Base-by-base conservation (phyloP, 1,140 invertebrate species). In the Nephotettix cincticeps region DNA sequence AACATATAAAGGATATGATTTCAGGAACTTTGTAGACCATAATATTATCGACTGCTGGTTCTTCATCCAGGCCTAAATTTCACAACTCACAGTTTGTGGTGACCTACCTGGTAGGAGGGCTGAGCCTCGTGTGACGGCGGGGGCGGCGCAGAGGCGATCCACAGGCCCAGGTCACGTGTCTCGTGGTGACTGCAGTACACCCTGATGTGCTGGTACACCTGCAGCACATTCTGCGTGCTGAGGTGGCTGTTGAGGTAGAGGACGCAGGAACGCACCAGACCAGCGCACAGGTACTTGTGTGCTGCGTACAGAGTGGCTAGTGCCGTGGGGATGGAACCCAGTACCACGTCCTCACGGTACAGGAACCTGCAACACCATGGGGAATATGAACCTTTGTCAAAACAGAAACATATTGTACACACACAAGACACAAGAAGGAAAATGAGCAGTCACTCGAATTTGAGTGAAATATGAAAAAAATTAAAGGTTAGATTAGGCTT, bases 241-340 rank as follows among this genome's bases (percentile, higher is more conserved):
- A 86, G 71, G 70, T 85, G 82, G 1, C 75, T 74, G 19, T 84
- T 84, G 1, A 92, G 80, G 65, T 87, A 89, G 9, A 83, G 78
- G 1, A 89, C 85, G 67, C 89, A 90, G 13, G 86, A 78, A 56
- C 84, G 80, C 17, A 86, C 86, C 11, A 92, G 80, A 30, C 84
- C 86, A 1, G 85, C 83, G 69, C 89, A 89, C 2, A 89, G 79
- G 73, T 90, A 91, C 71, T 90, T 87, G 75, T 90, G 86, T 4
- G 89, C 87, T 0, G 87, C 87, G 75, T 90, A 86, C 0, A 91
- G 82, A 0, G 90, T 87, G 6, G 83, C 82, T 19, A 90, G 79
- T 11, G 89, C 88, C 0, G 88, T 88, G 0, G 81, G 80, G 1
- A 90, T 85, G 0, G 88, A 87, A 65, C 87, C 85, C 28, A 91